Evolutionary conservation across 2,113 vertebrate genomes (phyloP).

Genomic region (Anas platyrhynchos): DNA sequence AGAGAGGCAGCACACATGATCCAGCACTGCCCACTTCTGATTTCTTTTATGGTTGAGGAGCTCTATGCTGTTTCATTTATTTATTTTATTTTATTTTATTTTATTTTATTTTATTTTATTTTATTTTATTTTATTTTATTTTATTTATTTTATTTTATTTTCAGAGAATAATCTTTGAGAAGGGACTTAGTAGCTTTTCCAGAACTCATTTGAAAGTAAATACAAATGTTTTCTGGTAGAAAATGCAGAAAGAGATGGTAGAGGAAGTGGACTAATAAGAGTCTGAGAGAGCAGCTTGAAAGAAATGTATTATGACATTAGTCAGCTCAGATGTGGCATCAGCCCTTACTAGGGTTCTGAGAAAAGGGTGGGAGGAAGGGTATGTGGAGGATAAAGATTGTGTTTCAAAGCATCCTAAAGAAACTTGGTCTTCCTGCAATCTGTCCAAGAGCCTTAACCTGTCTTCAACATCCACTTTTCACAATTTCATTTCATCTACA

Average conservation of each 20-base stretch:
- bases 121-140: background rate
- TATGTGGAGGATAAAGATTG: background rate
- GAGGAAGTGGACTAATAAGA: background rate
- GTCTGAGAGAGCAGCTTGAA: background rate
- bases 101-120: too few species aligned
- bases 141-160: background rate
- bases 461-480: background rate
- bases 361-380: background rate
- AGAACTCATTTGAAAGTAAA: background rate
- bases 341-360: background rate
- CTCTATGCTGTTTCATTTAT: background rate
- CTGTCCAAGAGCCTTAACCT: background rate
- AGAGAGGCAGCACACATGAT: rapidly evolving
- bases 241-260: background rate
- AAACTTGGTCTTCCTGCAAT: background rate
- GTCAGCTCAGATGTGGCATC: background rate
- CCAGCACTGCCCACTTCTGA: background rate
- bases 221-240: background rate
- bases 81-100: too few species aligned
- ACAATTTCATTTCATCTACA: background rate
- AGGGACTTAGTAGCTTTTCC: background rate
- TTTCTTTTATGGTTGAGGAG: background rate
- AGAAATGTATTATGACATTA: background rate
- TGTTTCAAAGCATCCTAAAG: background rate
- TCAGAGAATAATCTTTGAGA: background rate